Conservation (phyloP, 2,888 invertebrate species). For the Cantharis nigra region DNA sequence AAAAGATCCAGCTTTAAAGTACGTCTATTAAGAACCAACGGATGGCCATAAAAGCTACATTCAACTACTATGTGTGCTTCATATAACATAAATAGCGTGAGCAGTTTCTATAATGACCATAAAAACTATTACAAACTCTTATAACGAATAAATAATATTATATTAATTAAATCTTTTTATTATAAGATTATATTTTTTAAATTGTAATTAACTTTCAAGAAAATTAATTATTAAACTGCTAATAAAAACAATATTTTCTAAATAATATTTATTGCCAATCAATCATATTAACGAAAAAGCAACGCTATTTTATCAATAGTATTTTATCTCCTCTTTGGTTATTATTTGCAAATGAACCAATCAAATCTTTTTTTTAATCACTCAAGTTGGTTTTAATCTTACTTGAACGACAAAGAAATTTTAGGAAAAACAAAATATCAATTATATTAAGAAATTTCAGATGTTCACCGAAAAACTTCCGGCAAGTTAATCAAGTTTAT, state of each 20-base stretch:
- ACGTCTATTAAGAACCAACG: constrained; percentile 1
- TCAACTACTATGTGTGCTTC: background rate
- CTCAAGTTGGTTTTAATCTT: background rate
- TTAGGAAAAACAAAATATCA: background rate
- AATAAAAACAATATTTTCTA: no score
- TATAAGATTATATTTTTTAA: no score
- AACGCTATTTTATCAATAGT: no score
- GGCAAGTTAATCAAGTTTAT: background rate
- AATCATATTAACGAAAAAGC: background rate
- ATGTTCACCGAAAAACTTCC: background rate
- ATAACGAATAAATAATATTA: background rate
- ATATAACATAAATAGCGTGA: background rate
- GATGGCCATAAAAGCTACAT: background rate
- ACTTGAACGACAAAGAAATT: background rate
- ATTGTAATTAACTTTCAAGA: no score
- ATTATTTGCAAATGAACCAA: background rate
- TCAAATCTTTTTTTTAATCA: background rate
- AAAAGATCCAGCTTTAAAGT: background rate
- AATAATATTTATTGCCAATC: no score
- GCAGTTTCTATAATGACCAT: background rate
- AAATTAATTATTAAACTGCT: no score
- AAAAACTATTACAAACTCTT: background rate
- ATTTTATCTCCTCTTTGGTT: background rate
- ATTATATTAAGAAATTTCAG: background rate
- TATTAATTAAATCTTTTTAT: background rate